A percentile compares a stretch with the other conserved stretches of the same genome.
These are phyloP conservation scores for Gryllus bimaculatus DNA, from an alignment of 1,140 invertebrate species.

Conservation along the genomic window DNA sequence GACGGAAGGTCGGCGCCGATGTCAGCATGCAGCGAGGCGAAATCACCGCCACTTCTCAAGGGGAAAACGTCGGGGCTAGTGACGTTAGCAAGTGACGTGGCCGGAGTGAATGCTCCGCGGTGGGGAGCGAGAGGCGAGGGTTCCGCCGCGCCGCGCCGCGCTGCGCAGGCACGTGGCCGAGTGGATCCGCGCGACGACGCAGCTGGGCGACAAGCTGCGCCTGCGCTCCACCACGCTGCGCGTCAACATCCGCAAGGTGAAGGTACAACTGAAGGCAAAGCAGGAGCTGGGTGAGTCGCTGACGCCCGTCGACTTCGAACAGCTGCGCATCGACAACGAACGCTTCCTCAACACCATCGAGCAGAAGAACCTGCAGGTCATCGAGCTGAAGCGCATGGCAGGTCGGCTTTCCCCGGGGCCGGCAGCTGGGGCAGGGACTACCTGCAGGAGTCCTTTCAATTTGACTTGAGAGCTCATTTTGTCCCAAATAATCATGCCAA, in stretches of 20 bases:
- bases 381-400: constrained; percentile 38
- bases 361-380: constrained; percentile 36
- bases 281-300: constrained; percentile 39
- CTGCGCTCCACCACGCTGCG: constrained; percentile 39
- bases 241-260: constrained; percentile 37
- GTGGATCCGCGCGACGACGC: constrained; percentile 37
- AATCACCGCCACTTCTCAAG: no score
- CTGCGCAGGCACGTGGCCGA: constrained; percentile 37
- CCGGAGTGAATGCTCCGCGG: no score
- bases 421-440: no score
- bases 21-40: no score
- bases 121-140: no score
- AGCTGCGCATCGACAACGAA: constrained; percentile 43
- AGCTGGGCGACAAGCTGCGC: constrained; percentile 38
- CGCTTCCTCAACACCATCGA: constrained; percentile 37
- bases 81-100: no score
- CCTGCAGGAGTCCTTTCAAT: no score
- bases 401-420: constrained; percentile 28
- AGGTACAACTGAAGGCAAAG: constrained; percentile 37
- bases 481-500: no score
- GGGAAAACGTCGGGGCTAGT: no score
- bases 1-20: no score
- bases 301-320: constrained; percentile 42
- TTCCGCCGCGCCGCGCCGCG: not conserved
- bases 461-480: no score